phyloP scores from a whole-genome alignment of 2,888 invertebrate genomes.

The Drosophila borborema region DNA sequence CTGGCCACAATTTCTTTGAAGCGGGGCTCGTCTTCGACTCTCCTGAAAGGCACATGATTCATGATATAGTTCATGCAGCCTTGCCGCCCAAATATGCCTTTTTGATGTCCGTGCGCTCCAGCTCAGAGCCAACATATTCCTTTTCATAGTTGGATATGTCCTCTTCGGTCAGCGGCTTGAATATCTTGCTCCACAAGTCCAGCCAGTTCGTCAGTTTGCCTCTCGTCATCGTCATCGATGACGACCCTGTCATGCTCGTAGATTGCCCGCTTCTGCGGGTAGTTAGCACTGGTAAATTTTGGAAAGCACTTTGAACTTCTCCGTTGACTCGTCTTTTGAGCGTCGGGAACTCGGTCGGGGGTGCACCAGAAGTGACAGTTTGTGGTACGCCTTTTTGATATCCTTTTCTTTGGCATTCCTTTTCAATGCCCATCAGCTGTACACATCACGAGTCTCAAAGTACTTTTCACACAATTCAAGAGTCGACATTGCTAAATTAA shows the following conservation, averaged over 20 bases:
- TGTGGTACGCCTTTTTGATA: constrained; percentile 97
- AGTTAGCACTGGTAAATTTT: constrained; percentile 94
- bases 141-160: constrained; percentile 95
- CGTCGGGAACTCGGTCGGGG: constrained; percentile 95
- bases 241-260: constrained; percentile 96
- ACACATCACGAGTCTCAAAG: constrained; percentile 91
- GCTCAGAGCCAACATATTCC: constrained; percentile 93
- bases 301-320: constrained; percentile 96
- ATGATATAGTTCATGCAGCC: constrained; percentile 94
- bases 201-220: constrained; percentile 91
- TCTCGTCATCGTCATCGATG: constrained; percentile 91
- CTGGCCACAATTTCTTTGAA: constrained; percentile 88
- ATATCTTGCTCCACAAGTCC: constrained; percentile 94
- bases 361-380: constrained; percentile 94
- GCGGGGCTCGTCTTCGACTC: constrained; percentile 92
- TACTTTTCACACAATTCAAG: constrained; percentile 91
- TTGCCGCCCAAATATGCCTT: constrained; percentile 92
- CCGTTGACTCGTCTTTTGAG: constrained; percentile 91
- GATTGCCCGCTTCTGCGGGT: constrained; percentile 91
- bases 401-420: constrained; percentile 91
- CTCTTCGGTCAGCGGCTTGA: constrained; percentile 94
- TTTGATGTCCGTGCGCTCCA: constrained; percentile 92
- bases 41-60: constrained; percentile 91
- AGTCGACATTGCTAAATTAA: constrained; percentile 57
- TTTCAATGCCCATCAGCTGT: constrained; percentile 90